These are phyloP conservation scores for Drosophila guanche DNA, from an alignment of 1,140 invertebrate species.

Conservation along the genomic window DNA sequence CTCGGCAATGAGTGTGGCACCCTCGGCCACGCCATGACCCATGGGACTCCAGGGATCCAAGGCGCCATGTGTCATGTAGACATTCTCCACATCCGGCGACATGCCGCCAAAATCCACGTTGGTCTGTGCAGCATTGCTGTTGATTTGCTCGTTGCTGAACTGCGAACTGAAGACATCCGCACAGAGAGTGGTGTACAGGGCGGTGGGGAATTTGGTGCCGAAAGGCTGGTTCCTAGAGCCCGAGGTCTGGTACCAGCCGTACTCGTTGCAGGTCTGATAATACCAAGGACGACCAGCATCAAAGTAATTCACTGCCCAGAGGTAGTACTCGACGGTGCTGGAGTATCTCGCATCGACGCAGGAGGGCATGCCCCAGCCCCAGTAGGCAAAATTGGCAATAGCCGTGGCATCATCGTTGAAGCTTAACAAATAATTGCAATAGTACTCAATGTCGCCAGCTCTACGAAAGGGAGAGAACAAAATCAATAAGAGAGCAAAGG, in stretches of 20 bases:
- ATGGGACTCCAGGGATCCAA: constrained; percentile 88
- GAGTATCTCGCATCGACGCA: constrained; percentile 67
- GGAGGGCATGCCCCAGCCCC: constrained; percentile 24
- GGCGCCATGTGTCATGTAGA: constrained; percentile 86
- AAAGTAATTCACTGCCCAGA: constrained; percentile 38
- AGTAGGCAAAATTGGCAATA: constrained; percentile 68
- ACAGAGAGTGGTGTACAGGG: constrained; percentile 88
- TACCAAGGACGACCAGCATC: constrained; percentile 87
- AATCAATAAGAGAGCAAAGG: neutral
- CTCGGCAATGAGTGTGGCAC: constrained; percentile 83
- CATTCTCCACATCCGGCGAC: constrained; percentile 85
- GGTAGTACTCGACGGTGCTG: constrained; percentile 57
- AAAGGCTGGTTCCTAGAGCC: constrained; percentile 87
- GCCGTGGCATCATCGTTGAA: constrained; percentile 62
- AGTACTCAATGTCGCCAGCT: constrained; percentile 47
- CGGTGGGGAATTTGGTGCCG: constrained; percentile 86
- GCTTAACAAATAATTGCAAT: constrained; percentile 58
- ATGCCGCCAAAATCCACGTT: constrained; percentile 87
- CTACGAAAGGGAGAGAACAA: constrained; percentile 15
- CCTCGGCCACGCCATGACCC: constrained; percentile 85
- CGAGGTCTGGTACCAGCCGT: constrained; percentile 92
- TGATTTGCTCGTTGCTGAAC: constrained; percentile 84
- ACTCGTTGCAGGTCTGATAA: constrained; percentile 94
- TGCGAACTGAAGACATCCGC: constrained; percentile 86
- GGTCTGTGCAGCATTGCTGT: constrained; percentile 85